Evolutionary conservation across 2,797 vertebrate genomes (phyloP), one percentile per base, ranked within the genome.

Genomic region (Hippopotamyrus pictus): DNA sequence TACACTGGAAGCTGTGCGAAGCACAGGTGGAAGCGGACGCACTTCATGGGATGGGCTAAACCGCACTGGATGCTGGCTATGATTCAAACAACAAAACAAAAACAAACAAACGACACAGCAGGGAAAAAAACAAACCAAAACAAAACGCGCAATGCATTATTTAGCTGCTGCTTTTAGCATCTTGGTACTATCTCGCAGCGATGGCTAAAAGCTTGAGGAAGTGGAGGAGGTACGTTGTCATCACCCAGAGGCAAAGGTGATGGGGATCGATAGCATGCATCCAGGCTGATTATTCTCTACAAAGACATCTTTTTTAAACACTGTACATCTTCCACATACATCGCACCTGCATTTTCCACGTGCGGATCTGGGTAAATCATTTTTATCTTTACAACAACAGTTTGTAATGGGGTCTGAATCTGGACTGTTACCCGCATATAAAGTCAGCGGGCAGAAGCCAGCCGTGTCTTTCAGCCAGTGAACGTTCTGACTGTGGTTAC

Each of bases 221-320:
- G 19, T 44, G 19, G 48, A 37, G 57, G 84, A 65, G 90, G 91
- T 88, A 57, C 91, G 88, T 88, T 92, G 87, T 92, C 92, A 91
- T 89, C 90, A 88, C 92, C 91, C 92, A 92, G 91, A 93, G 92
- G 91, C 89, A 50, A 50, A 90, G 90, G 89, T 79, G 91, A 90
- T 90, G 90, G 84, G 76, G 89, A 92, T 94, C 92, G 89, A 92
- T 93, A 87, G 37, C 44, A 14, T 90, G 90, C 92, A 92, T 93
- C 62, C 92, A 93, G 90, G 83, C 85, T 84, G 79, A n/a, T n/a
- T 85, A 19, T 88, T 59, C 48, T 51, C 53, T 11, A 44, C 87
- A 19, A 83, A n/a, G 7, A 3, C 76, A 90, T 89, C 87, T 54
- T 87, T 90, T 37, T 3, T 79, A 41, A 89, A 83, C 65, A 12